Percentiles rank a stretch among this genome's conserved stretches.
Evolutionary conservation across 2,797 vertebrate genomes (phyloP).

Genomic region (Sparidentex hasta): DNA sequence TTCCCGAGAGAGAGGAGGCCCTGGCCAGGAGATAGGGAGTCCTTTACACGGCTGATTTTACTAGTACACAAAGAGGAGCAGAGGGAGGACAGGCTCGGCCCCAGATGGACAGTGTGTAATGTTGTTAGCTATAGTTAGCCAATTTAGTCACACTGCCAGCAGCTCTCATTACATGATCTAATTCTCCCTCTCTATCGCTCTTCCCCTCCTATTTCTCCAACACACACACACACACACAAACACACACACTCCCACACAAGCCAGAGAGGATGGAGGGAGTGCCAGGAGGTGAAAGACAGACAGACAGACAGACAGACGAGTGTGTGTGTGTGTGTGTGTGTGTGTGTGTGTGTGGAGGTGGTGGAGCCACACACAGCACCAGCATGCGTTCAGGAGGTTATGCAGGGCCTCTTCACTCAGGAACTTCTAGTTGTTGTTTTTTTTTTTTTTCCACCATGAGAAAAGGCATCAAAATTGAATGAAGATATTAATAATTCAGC

Average conservation of each 20-base stretch:
- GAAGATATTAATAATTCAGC: constrained; percentile 88
- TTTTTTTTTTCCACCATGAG: constrained; percentile 74
- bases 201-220: constrained; percentile 68
- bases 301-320: constrained; percentile 39
- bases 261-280: constrained; percentile 71
- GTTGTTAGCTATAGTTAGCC: constrained; percentile 87
- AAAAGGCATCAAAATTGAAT: constrained; percentile 87
- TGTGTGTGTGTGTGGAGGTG: constrained; percentile 46
- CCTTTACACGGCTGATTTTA: constrained; percentile 74
- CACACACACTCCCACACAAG: constrained; percentile 69
- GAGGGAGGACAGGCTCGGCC: constrained; percentile 78
- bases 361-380: constrained; percentile 43
- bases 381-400: constrained; percentile 57
- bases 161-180: constrained; percentile 88
- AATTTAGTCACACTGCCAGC: constrained; percentile 83
- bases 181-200: constrained; percentile 75
- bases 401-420: constrained; percentile 68
- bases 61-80: constrained; percentile 73
- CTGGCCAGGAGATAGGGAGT: constrained; percentile 47
- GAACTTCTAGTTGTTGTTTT: constrained; percentile 71
- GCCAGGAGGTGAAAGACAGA: constrained; percentile 73
- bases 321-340: constrained; percentile 35
- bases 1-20: constrained; percentile 38
- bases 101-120: constrained; percentile 87
- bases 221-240: constrained; percentile 63